phyloP scores from a whole-genome alignment of 2,888 invertebrate species.

The Cephus runcator region DNA sequence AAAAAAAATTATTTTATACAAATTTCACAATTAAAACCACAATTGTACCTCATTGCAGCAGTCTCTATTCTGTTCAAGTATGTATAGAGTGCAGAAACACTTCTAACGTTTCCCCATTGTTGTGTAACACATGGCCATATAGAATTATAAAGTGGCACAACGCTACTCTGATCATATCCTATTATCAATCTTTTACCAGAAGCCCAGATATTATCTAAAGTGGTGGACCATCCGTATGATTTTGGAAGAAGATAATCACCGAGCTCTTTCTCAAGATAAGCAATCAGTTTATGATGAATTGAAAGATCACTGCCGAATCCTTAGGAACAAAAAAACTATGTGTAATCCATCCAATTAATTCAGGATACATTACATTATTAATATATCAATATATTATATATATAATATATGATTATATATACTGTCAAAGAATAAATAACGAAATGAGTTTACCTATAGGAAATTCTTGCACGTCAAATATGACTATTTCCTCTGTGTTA shows the following conservation, averaged over 20 bases:
- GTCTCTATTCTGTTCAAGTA: constrained; percentile 63
- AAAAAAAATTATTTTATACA: background rate
- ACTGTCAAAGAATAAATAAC: background rate
- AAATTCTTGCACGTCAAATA: constrained; percentile 72
- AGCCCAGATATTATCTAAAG: constrained; percentile 67
- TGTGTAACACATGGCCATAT: constrained; percentile 73
- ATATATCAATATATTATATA: too few relatives aligned
- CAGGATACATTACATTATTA: background rate
- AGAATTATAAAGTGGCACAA: constrained; percentile 48
- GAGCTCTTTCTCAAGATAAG: constrained; percentile 58
- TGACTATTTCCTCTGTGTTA: constrained; percentile 71
- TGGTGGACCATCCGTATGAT: constrained; percentile 64
- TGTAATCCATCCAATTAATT: background rate
- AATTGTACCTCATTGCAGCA: constrained; percentile 21
- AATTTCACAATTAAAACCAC: background rate
- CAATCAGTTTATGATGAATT: constrained; percentile 60
- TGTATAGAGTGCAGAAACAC: constrained; percentile 67
- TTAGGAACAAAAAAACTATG: constrained; percentile 29
- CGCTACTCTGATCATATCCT: constrained; percentile 66
- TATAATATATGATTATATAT: background rate
- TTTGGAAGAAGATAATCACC: constrained; percentile 57
- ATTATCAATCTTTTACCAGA: constrained; percentile 68
- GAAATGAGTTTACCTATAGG: constrained; percentile 66
- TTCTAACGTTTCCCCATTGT: constrained; percentile 76
- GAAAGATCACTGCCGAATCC: constrained; percentile 61